A percentile compares a stretch with the other conserved stretches of the same genome.
Conservation (phyloP, 2,888 invertebrate genomes). For the Flexamia atlantica region DNA sequence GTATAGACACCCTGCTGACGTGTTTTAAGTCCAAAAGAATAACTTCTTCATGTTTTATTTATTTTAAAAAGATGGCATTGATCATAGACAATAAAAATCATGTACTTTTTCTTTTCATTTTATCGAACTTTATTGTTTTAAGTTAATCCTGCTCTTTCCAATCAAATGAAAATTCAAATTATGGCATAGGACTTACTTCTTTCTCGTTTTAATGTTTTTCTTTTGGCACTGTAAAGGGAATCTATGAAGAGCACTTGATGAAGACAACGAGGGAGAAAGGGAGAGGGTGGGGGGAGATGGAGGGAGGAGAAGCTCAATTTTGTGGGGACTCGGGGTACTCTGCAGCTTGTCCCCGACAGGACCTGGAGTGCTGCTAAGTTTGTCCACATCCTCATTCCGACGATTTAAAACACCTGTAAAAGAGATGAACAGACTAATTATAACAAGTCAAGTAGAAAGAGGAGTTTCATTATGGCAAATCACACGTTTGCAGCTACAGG, state of each 20-base stretch:
- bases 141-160: too few relatives aligned
- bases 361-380: neutral
- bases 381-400: neutral
- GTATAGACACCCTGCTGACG: too few relatives aligned
- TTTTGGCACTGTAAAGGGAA: slow-evolving; percentile 65
- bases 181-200: slow-evolving; percentile 54
- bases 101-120: too few relatives aligned
- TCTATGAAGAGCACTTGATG: slow-evolving; percentile 68
- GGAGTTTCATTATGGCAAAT: too few relatives aligned
- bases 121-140: too few relatives aligned
- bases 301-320: slow-evolving; percentile 65
- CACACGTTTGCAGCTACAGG: too few relatives aligned
- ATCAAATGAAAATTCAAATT: too few relatives aligned
- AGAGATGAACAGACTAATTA: neutral
- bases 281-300: slow-evolving; percentile 40
- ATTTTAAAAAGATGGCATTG: too few relatives aligned
- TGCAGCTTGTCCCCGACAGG: slow-evolving; percentile 2
- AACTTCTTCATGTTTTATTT: too few relatives aligned
- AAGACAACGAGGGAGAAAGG: slow-evolving; percentile 59
- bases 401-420: slow-evolving; percentile 13
- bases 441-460: too few relatives aligned
- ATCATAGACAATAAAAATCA: too few relatives aligned
- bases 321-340: slow-evolving; percentile 65
- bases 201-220: slow-evolving; percentile 57
- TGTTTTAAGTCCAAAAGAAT: too few relatives aligned